A percentile compares a stretch with the other conserved stretches of the same genome.
Conservation (phyloP, 2,113 vertebrate species). For the Tyrannus savana region DNA sequence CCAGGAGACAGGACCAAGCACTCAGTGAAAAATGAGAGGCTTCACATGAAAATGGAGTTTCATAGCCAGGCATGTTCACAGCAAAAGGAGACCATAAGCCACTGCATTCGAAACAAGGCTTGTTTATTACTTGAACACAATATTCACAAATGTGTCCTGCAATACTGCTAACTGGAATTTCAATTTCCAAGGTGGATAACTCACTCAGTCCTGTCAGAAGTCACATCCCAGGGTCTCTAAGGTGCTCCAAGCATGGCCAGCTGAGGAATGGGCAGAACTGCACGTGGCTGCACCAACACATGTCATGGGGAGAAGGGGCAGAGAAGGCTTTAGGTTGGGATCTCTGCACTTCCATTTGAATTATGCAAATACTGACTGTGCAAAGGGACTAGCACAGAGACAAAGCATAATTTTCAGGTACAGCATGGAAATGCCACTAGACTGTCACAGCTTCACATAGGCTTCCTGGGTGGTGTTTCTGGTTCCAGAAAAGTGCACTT, state of each 20-base stretch:
- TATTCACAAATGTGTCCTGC: not conserved
- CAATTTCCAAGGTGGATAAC: not conserved
- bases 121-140: not conserved
- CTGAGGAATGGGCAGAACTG: not conserved
- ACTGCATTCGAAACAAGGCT: not conserved
- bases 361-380: not conserved
- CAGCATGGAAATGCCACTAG: not conserved
- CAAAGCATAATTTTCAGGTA: not conserved
- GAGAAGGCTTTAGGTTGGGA: not conserved
- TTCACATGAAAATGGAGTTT: not conserved
- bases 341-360: not conserved
- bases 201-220: not conserved
- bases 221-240: not conserved
- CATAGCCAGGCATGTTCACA: not conserved
- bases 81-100: not conserved
- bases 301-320: not conserved
- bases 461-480: not conserved
- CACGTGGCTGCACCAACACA: fast-evolving
- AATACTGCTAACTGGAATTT: not conserved
- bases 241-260: fast-evolving
- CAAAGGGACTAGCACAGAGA: not conserved
- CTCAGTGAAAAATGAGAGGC: not conserved
- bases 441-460: not conserved
- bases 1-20: not conserved
- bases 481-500: not conserved